Percentiles rank a stretch among this genome's conserved stretches.
These are phyloP conservation scores for Amblyraja radiata DNA, from an alignment of 2,797 vertebrate species.

Conservation along the genomic window DNA sequence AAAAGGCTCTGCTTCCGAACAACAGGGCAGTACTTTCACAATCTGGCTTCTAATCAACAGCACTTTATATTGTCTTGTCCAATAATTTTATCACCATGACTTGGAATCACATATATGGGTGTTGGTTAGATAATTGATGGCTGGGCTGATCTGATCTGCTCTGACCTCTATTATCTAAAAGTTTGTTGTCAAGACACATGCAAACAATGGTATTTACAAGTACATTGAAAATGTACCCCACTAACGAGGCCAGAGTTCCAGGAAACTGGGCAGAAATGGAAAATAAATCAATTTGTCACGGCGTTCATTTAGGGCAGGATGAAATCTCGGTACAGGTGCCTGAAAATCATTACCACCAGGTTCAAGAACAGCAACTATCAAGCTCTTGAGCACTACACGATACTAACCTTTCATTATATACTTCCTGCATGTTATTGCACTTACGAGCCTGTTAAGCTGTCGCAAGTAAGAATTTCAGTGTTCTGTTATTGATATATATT, in stretches of 20 bases:
- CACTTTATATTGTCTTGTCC: neutral
- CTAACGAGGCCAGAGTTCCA: neutral
- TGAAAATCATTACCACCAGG: too few relatives aligned
- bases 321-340: too few relatives aligned
- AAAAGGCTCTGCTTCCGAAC: neutral
- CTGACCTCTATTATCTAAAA: neutral
- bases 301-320: neutral
- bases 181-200: neutral
- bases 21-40: neutral
- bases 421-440: too few relatives aligned
- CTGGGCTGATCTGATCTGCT: neutral
- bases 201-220: neutral
- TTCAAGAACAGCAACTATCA: too few relatives aligned
- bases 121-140: neutral
- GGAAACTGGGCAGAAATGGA: neutral
- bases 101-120: neutral
- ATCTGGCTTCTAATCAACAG: neutral
- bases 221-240: neutral
- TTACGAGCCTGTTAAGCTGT: too few relatives aligned
- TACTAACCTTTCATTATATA: too few relatives aligned
- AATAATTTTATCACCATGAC: neutral
- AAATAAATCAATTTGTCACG: neutral
- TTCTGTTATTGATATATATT: too few relatives aligned
- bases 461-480: too few relatives aligned
- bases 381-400: too few relatives aligned